Percentiles rank a stretch among this genome's conserved stretches.
These are phyloP conservation scores for Neoniphon sammara DNA, from an alignment of 2,797 vertebrate species.

Conservation along the genomic window DNA sequence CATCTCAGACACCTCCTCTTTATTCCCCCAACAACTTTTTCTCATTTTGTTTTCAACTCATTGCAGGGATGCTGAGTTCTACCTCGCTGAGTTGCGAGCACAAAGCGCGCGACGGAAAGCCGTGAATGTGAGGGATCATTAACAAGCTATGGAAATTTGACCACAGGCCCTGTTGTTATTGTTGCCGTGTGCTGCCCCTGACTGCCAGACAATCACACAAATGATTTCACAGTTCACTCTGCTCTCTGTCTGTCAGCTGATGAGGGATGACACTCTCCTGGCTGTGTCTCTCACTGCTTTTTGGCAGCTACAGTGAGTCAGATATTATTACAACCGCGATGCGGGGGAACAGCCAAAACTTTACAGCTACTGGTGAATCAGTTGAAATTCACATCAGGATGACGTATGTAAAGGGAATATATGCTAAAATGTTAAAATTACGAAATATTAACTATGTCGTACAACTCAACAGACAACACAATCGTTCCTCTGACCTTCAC, in stretches of 20 bases:
- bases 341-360: constrained; percentile 30
- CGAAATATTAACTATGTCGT: constrained; percentile 20
- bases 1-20: neutral
- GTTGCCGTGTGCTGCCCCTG: constrained; percentile 39
- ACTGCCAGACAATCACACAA: constrained; percentile 59
- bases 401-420: neutral
- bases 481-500: no score
- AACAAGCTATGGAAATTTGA: constrained; percentile 43
- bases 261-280: constrained; percentile 52
- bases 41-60: constrained; percentile 7
- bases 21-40: constrained; percentile 12
- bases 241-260: constrained; percentile 49
- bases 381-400: constrained; percentile 5
- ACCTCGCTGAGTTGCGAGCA: neutral
- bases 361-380: constrained; percentile 17
- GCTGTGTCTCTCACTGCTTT: constrained; percentile 32
- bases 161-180: constrained; percentile 58
- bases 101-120: constrained; percentile 5
- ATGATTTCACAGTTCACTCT: constrained; percentile 59
- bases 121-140: constrained; percentile 45
- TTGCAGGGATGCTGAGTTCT: constrained; percentile 14
- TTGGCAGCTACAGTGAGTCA: constrained; percentile 31
- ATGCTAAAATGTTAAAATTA: constrained; percentile 1
- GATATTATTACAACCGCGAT: constrained; percentile 20
- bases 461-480: no score